Evolutionary conservation across 2,113 vertebrate genomes (phyloP), one percentile per base, ranked within the genome.

Genomic region (Strigops habroptila): DNA sequence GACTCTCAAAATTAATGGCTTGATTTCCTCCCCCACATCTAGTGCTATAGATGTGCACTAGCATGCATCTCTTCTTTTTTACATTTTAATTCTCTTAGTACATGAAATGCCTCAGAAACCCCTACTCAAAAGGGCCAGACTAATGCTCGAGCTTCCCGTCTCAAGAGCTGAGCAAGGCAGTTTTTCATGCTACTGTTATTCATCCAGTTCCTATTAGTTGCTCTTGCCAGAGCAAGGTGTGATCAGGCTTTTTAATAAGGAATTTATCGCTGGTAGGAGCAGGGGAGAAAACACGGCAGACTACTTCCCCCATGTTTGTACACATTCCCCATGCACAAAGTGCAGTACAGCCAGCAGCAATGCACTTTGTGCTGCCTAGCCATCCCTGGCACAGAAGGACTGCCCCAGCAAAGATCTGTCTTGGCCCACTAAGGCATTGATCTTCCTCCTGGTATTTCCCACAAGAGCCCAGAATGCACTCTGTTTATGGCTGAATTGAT

Each of bases 311-410:
- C 3, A 3, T 0, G 0, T 0, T 0, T 14, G 12, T 23, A 11
- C 10, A 13, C 18, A 23, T 16, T 10, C n/a, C 30, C 30, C 7
- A 7, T 35, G 21, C 15, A 12, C 1, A 3, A 27, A 69, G 53
- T 17, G 17, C 13, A 14, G 11, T 23, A n/a, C 13, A 64, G n/a
- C 27, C 44, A 60, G 77, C 60, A 87, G 84, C 51, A 37, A 2
- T 0, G 1, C 2, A 0, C 14, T 77, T 63, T 3, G 2, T 35
- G 7, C 2, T 24, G 39, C 9, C 6, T 23, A 9, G 30, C 51
- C 37, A 43, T 16, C 33, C 35, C 18, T 43, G 52, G 35, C 59
- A 24, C 44, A 30, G 24, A 57, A 46, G 13, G 4, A 24, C 39
- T 62, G 31, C 55, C 86, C 73, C 59, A 89, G 53, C 39, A n/a